Conservation (phyloP, 2,888 invertebrate genomes). For the Cantharis flavilabris region DNA sequence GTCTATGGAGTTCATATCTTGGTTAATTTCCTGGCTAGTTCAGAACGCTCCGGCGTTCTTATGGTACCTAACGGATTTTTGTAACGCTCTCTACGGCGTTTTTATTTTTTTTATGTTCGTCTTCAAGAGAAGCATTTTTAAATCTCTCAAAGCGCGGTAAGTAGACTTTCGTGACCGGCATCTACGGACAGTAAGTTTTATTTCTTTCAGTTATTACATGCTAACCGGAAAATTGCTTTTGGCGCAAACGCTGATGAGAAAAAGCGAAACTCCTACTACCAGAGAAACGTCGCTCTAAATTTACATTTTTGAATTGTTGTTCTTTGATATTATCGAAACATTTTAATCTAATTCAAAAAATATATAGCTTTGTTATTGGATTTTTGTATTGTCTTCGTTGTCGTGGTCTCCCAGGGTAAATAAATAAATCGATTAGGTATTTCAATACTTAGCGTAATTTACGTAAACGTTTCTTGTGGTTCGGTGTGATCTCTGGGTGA, state of each 20-base stretch:
- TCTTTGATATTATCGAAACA: too few species aligned
- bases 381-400: background rate
- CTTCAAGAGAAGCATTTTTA: constrained; percentile 70
- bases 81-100: constrained; percentile 71
- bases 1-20: constrained; percentile 79
- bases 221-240: background rate
- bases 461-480: background rate
- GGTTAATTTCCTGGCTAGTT: constrained; percentile 56
- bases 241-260: background rate
- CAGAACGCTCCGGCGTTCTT: constrained; percentile 53
- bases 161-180: background rate
- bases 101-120: constrained; percentile 75
- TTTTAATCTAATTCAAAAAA: too few species aligned
- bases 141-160: constrained; percentile 64
- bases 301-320: background rate
- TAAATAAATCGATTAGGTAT: background rate
- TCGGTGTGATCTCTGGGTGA: background rate
- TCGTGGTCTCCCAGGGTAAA: background rate
- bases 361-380: too few species aligned
- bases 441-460: background rate
- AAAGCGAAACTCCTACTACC: background rate
- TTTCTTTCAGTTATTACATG: background rate
- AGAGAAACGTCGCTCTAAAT: background rate
- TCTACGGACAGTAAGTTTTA: background rate
- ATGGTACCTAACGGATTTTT: constrained; percentile 68